Percentiles rank a stretch among this genome's conserved stretches.
Evolutionary conservation across 2,888 invertebrate species (phyloP).

Genomic region (Acleris cristana): DNA sequence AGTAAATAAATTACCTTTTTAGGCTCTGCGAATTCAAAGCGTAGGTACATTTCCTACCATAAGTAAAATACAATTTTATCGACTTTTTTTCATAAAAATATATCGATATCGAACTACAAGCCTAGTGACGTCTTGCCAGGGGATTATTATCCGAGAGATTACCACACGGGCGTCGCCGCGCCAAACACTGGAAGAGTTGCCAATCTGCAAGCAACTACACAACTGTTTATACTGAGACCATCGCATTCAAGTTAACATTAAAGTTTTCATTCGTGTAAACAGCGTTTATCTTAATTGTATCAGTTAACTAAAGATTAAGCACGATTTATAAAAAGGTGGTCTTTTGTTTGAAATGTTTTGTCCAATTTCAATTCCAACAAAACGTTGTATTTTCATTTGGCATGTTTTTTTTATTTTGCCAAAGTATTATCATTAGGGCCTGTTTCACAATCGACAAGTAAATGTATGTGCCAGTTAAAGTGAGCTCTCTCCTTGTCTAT

Average conservation of each 20-base stretch:
- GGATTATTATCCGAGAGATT: conserved; percentile 43
- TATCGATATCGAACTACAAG: not conserved
- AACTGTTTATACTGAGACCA: not conserved
- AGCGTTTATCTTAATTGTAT: too few species aligned
- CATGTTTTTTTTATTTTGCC: not conserved
- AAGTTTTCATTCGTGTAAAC: not conserved
- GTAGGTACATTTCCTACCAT: too few species aligned
- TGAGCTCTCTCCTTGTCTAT: too few species aligned
- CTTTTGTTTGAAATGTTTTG: not conserved
- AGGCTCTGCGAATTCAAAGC: too few species aligned
- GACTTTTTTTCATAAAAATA: too few species aligned
- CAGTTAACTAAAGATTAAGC: too few species aligned
- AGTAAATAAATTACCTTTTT: too few species aligned
- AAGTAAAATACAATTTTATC: too few species aligned
- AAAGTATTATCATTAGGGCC: too few species aligned
- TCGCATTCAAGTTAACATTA: not conserved
- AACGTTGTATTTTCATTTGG: not conserved
- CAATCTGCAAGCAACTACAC: conserved; percentile 39
- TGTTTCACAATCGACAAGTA: too few species aligned
- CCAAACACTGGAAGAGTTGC: conserved; percentile 40
- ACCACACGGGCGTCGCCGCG: conserved; percentile 31
- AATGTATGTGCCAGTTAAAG: too few species aligned
- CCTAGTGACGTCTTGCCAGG: conserved; percentile 37
- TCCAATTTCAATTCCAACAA: not conserved
- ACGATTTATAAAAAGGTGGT: too few species aligned